Base-by-base conservation (phyloP, 2,888 invertebrate genomes). In the Phaonia tiefii region DNA sequence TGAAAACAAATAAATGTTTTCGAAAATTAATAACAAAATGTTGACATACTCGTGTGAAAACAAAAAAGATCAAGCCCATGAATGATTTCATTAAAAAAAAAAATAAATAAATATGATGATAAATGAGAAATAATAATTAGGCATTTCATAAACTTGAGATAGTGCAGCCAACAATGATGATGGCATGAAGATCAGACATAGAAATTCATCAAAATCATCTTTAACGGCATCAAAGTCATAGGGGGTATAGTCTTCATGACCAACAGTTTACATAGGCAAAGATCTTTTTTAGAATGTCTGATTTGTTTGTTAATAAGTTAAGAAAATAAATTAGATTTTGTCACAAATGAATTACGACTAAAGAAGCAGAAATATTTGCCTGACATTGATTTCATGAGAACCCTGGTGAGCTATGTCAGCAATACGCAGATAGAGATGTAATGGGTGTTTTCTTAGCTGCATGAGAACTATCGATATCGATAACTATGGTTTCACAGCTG, bases 111-210 rank as follows among this genome's bases (percentile, higher is more conserved):
- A 60, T 39, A 37, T 39, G 22, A 11, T 15, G 17, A 37, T 20
- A 42, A 71, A 76, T 31, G 31, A 31, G 76, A 66, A 67, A 81
- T 54, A 20, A 67, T 75, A 81, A 81, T 81, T 81, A 78, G 72
- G 81, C 81, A 75, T 81, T 51, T 60, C 60, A 69, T 78, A 72
- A 72, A 75, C 81, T 81, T 81, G 81, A 81, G 54, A 77, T 75
- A 51, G 15, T 63, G 63, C 63, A 42, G 63, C 5, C 63, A 17
- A 63, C 11, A 22, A 8, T 31, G 31, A 8, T 31, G 31, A 54
- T 17, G 54, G 77, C 77, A 63, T 81, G 81, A 81, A 81, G 81
- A 78, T 49, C 81, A 31, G 8, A 72, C 54, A 63, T 15, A 37
- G 8, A 39, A 37, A 25, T 58, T 13, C 15, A n/a, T n/a, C n/a